Percentiles rank a stretch among this genome's conserved stretches.
Evolutionary conservation across 64 coral and sea anemone species (phyloP).

Genomic region (Stichodactyla helianthus): DNA sequence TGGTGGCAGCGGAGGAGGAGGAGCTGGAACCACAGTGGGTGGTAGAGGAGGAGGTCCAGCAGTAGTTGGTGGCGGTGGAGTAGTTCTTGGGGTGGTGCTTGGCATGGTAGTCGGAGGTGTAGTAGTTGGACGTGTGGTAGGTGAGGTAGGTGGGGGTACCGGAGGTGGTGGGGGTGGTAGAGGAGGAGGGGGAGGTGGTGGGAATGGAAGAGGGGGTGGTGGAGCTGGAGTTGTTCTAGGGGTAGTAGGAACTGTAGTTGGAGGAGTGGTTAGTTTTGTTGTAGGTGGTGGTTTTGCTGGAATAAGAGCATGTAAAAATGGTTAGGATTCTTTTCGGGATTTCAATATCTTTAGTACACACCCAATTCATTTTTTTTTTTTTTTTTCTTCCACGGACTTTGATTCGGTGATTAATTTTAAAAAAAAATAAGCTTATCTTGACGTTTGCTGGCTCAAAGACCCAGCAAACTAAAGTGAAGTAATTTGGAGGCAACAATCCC

Average conservation of each 20-base stretch:
- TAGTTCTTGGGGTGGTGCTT: conserved; percentile 15
- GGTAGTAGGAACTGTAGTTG: conserved; percentile 6
- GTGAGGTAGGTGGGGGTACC: neutral
- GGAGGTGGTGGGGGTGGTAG: conserved; percentile 1
- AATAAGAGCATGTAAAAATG: neutral
- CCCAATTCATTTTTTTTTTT: too few relatives aligned
- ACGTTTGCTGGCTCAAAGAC: too few relatives aligned
- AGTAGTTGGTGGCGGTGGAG: conserved; percentile 17
- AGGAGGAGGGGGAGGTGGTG: neutral
- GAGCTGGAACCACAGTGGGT: neutral
- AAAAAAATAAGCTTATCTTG: too few relatives aligned
- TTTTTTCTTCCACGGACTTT: too few relatives aligned
- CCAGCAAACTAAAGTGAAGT: too few relatives aligned
- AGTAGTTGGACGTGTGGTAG: neutral
- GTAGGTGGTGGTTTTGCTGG: conserved; percentile 10
- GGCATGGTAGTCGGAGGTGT: neutral
- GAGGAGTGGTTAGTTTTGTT: neutral
- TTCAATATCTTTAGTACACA: too few relatives aligned
- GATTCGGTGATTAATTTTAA: too few relatives aligned
- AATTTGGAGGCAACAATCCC: too few relatives aligned
- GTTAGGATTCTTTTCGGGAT: too few relatives aligned
- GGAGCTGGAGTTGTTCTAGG: neutral
- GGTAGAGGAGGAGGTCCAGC: conserved; percentile 15
- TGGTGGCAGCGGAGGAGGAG: neutral
- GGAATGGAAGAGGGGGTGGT: neutral